Percentiles rank a stretch among this genome's conserved stretches.
These are phyloP conservation scores for Protonemura montana DNA, from an alignment of 2,888 invertebrate species.

Conservation along the genomic window DNA sequence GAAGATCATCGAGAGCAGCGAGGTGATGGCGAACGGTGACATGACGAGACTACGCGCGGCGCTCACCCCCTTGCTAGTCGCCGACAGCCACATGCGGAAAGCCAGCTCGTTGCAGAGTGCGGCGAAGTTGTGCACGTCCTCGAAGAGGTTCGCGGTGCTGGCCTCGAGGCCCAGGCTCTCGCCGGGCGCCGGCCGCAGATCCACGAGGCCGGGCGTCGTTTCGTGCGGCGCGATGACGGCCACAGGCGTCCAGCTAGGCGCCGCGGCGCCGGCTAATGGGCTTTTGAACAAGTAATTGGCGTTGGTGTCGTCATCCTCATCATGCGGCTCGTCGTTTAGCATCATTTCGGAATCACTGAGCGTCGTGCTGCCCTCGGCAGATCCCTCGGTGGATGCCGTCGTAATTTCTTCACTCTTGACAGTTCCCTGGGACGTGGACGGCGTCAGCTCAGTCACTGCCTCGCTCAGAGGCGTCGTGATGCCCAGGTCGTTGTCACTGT, in stretches of 20 bases:
- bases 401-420: background rate
- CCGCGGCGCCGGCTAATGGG: background rate
- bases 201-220: constrained; percentile 55
- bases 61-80: constrained; percentile 72
- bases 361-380: constrained; percentile 17
- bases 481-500: constrained; percentile 26
- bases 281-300: background rate
- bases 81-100: constrained; percentile 81
- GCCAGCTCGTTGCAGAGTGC: constrained; percentile 85
- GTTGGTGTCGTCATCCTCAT: background rate
- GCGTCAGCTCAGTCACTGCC: background rate
- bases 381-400: constrained; percentile 15
- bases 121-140: constrained; percentile 79
- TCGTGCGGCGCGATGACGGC: background rate
- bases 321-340: constrained; percentile 22
- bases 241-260: constrained; percentile 19
- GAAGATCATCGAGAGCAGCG: constrained; percentile 89
- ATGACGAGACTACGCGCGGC: constrained; percentile 79
- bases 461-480: background rate
- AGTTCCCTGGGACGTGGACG: constrained; percentile 7
- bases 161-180: constrained; percentile 76
- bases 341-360: constrained; percentile 50
- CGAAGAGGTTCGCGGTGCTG: constrained; percentile 73
- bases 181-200: constrained; percentile 65
- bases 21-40: constrained; percentile 85